Evolutionary conservation across 1,140 invertebrate species (phyloP).

Genomic region (Diorhabda sublineata): DNA sequence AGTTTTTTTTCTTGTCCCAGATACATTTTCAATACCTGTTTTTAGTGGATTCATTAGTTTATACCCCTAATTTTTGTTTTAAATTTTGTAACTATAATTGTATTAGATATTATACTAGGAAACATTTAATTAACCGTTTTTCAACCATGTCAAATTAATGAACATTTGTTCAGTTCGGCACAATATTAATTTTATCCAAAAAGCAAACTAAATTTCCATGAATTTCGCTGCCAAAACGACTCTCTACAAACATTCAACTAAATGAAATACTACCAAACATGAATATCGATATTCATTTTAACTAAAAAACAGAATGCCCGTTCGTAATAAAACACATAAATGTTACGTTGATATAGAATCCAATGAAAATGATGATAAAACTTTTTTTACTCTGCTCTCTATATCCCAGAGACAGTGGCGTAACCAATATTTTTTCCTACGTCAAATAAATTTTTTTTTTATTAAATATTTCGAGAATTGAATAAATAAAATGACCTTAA

Average conservation of each 20-base stretch:
- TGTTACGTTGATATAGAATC: conserved; percentile 8
- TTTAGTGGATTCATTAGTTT: too few species aligned
- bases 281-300: neutral
- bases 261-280: neutral
- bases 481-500: too few species aligned
- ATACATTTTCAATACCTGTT: too few species aligned
- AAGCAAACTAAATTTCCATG: neutral
- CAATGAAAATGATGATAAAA: conserved; percentile 20
- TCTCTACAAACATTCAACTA: neutral
- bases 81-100: too few species aligned
- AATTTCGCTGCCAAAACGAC: neutral
- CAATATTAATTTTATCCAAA: neutral
- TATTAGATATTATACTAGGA: too few species aligned
- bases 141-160: too few species aligned
- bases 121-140: too few species aligned
- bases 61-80: too few species aligned
- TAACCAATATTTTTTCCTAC: neutral
- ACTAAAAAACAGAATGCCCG: neutral
- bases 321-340: conserved; percentile 8
- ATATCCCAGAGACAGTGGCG: conserved; percentile 25
- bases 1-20: too few species aligned
- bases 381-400: conserved; percentile 31
- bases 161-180: too few species aligned
- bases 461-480: too few species aligned
- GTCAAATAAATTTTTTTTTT: too few species aligned